phyloP scores from a whole-genome alignment of 1,140 invertebrate genomes.

The Drosophila dunni region DNA sequence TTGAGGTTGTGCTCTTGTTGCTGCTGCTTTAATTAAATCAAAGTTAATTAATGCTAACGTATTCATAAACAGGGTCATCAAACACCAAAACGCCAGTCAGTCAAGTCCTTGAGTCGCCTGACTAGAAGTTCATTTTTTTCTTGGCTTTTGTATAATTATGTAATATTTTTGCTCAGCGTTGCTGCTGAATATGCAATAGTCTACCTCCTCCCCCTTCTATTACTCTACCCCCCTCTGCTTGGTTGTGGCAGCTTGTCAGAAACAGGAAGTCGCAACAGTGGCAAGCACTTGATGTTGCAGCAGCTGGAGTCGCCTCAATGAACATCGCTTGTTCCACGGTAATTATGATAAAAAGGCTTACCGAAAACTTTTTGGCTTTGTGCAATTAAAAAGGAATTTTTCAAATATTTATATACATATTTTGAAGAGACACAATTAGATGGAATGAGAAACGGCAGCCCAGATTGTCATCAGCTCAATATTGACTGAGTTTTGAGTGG shows the following conservation, averaged over 20 bases:
- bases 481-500: constrained; percentile 20
- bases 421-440: constrained; percentile 42
- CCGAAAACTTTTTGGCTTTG: constrained; percentile 72
- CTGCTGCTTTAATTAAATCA: constrained; percentile 77
- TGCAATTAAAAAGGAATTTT: constrained; percentile 80
- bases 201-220: not conserved
- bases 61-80: constrained; percentile 83
- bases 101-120: constrained; percentile 14
- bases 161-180: constrained; percentile 68
- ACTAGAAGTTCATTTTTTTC: constrained; percentile 21
- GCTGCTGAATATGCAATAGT: constrained; percentile 72
- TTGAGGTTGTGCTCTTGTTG: not conserved
- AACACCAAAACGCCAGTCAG: constrained; percentile 67
- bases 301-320: constrained; percentile 13
- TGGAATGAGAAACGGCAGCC: constrained; percentile 4
- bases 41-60: constrained; percentile 83
- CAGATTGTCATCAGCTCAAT: constrained; percentile 41
- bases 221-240: not conserved
- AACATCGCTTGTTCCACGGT: constrained; percentile 16
- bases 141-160: constrained; percentile 73
- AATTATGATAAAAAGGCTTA: constrained; percentile 72
- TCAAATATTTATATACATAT: constrained; percentile 75
- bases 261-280: constrained; percentile 25
- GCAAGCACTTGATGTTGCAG: constrained; percentile 38
- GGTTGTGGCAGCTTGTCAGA: constrained; percentile 16